These are phyloP conservation scores for Bovichtus diacanthus DNA, from an alignment of 2,797 vertebrate species.

Conservation along the genomic window DNA sequence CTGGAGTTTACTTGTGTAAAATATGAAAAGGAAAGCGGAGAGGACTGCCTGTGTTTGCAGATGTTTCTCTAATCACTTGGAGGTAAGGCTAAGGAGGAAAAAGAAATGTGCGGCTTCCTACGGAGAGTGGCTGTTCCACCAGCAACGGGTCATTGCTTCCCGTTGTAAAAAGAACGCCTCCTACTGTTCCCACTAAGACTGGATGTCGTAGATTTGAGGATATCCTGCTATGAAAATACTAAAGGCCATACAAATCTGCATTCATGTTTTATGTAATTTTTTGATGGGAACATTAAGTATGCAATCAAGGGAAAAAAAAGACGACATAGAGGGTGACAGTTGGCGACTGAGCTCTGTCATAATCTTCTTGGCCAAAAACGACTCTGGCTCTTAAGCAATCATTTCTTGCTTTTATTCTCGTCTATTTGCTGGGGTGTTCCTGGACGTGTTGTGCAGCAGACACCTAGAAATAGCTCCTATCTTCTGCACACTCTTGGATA, in stretches of 20 bases:
- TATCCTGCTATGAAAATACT: conserved; percentile 56
- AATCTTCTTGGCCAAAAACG: conserved; percentile 32
- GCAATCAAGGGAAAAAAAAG: conserved; percentile 43
- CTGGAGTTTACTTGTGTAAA: conserved; percentile 77
- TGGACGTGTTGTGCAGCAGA: conserved; percentile 31
- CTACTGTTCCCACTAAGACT: conserved; percentile 45
- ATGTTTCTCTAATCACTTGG: conserved; percentile 69
- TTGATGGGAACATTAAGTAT: conserved; percentile 45
- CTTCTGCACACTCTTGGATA: neutral
- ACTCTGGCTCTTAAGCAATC: conserved; percentile 27
- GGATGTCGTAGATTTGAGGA: conserved; percentile 38
- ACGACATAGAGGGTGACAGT: conserved; percentile 36
- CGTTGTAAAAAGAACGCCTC: conserved; percentile 53
- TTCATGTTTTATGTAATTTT: conserved; percentile 37
- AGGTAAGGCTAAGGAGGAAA: conserved; percentile 55
- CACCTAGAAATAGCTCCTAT: conserved; percentile 1
- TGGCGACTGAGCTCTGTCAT: conserved; percentile 43
- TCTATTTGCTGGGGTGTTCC: conserved; percentile 28
- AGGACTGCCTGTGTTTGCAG: conserved; percentile 68
- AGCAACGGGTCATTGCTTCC: conserved; percentile 61
- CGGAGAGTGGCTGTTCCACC: conserved; percentile 41
- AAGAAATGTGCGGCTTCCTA: conserved; percentile 49
- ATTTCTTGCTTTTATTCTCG: conserved; percentile 39
- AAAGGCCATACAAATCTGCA: conserved; percentile 44
- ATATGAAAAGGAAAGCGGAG: conserved; percentile 63